Base-by-base conservation (phyloP, 1,140 invertebrate species). In the Goniozus legneri region DNA sequence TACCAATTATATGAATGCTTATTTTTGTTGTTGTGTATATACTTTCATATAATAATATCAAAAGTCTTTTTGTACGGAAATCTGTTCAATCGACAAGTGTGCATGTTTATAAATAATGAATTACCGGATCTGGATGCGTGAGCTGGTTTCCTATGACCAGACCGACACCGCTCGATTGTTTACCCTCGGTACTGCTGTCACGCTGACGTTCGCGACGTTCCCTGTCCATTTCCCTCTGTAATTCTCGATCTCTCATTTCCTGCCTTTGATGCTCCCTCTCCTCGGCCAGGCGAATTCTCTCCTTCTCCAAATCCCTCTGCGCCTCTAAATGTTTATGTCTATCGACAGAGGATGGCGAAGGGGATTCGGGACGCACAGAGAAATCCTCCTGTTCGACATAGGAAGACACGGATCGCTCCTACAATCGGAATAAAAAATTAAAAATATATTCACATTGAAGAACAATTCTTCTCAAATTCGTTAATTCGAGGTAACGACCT, bases 81-180 rank as follows among this genome's bases (percentile, higher is more conserved):
- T 44, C 12, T 8, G 36, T 40, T n/a, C n/a, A n/a, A n/a, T n/a
- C n/a, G n/a, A n/a, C n/a, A n/a, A n/a, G n/a, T n/a, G n/a, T n/a
- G n/a, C n/a, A 27, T 10, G 4, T 27, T 27, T 31, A 36, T 22
- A 45, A 44, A 18, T 44, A 46, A 44, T 44, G 38, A 75, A 79
- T 79, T 75, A 86, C 84, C 22, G 84, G 84, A 80, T 88, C 84
- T 22, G 82, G 76, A 73, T 84, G 83, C 16, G 75, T 64, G 18
- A 84, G 63, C 58, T 86, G 84, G 45, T 77, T 80, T 47, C 83
- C 86, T 54, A 89, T 85, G 15, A 89, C 78, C 56, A 89, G 79
- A 41, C 85, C 84, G 54, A 82, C 73, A 14, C 76, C 74, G 45
- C 64, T 50, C n/a, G 60, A 36, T 53, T 60, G 56, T 34, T 49